Evolutionary conservation across 2,888 invertebrate genomes (phyloP).

Genomic region (Tenthredo livida): DNA sequence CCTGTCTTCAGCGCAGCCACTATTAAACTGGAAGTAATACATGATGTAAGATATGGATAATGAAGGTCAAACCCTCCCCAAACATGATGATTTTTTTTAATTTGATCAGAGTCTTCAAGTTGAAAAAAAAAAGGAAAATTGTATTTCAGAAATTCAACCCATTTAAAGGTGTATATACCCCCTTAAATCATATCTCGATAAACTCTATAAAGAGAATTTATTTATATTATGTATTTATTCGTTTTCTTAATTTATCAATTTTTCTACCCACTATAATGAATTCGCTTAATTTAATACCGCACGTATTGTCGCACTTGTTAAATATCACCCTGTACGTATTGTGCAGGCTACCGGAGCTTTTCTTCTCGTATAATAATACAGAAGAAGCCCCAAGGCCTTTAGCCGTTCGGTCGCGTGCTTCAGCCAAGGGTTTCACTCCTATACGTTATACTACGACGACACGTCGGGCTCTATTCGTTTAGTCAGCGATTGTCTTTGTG

Average conservation of each 20-base stretch:
- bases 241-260: background rate
- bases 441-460: background rate
- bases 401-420: slow-evolving; percentile 27
- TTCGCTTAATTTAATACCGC: background rate
- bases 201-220: too few species aligned
- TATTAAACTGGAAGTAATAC: too few species aligned
- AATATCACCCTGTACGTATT: background rate
- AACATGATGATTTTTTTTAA: too few species aligned
- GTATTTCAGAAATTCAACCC: too few species aligned
- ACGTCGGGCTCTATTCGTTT: slow-evolving; percentile 10
- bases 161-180: too few species aligned
- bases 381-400: slow-evolving; percentile 44
- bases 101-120: too few species aligned
- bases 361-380: slow-evolving; percentile 21
- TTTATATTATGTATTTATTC: too few species aligned
- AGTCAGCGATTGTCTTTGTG: slow-evolving; percentile 28
- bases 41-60: too few species aligned
- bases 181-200: too few species aligned
- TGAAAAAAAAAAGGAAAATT: too few species aligned
- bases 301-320: background rate
- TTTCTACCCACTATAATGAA: background rate
- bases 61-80: too few species aligned
- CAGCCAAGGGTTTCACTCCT: slow-evolving; percentile 42
- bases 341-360: background rate
- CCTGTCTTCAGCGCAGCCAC: too few species aligned